These are phyloP conservation scores for Parotia lawesii DNA, from an alignment of 2,113 vertebrate species.

Conservation along the genomic window DNA sequence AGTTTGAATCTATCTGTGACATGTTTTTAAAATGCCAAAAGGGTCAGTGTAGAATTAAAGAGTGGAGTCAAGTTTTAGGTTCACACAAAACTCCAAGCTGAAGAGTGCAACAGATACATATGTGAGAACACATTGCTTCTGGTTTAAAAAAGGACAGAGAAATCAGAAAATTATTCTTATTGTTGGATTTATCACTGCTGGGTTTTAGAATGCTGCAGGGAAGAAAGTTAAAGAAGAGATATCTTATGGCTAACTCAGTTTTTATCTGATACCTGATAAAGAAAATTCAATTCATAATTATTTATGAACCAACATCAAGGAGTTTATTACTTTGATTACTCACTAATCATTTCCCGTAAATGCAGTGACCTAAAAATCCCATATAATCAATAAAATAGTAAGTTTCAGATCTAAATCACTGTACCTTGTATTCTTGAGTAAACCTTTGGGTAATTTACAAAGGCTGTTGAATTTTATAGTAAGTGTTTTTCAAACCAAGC, in stretches of 20 bases:
- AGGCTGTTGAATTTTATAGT: constrained; percentile 92
- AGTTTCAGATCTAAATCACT: constrained; percentile 85
- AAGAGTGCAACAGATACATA: background rate
- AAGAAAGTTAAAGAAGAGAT: background rate
- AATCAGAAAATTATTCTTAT: background rate
- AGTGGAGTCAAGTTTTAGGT: background rate
- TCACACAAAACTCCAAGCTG: background rate
- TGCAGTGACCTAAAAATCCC: constrained; percentile 69
- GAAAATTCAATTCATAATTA: constrained; percentile 65
- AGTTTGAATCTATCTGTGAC: background rate
- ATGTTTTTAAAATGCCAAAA: background rate
- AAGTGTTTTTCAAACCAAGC: constrained; percentile 95
- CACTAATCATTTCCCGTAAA: constrained; percentile 82
- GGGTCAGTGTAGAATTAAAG: background rate
- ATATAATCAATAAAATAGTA: constrained; percentile 82
- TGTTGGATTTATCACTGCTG: background rate
- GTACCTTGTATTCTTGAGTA: constrained; percentile 85
- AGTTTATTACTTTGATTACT: constrained; percentile 79
- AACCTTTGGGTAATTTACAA: constrained; percentile 91
- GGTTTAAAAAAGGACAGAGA: background rate
- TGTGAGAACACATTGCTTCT: background rate
- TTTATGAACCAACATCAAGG: constrained; percentile 74
- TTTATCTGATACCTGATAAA: constrained; percentile 24
- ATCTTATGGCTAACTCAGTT: background rate
- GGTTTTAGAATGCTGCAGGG: background rate